Evolutionary conservation across 23 tunicate species (phyloP).

Genomic region (Clavelina lepadiformis): DNA sequence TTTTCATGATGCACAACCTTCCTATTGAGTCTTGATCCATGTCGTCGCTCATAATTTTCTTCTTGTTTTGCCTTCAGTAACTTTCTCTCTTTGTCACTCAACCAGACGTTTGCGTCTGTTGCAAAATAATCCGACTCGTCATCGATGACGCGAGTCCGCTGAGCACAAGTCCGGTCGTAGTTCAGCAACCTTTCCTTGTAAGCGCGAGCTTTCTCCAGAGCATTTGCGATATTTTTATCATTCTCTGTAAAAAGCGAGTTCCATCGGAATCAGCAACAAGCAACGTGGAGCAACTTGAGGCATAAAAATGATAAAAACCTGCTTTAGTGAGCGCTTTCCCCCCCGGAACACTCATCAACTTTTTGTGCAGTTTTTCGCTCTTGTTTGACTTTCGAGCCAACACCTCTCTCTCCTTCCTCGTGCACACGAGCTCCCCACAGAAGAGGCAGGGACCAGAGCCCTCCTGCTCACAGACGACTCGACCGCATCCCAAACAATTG

Average conservation of each 20-base stretch:
- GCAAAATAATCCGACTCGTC: slow-evolving; percentile 95
- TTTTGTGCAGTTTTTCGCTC: slow-evolving; percentile 79
- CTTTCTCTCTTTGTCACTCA: slow-evolving; percentile 64
- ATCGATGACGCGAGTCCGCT: slow-evolving; percentile 82
- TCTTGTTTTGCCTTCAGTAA: slow-evolving; percentile 54
- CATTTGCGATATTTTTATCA: slow-evolving; percentile 22
- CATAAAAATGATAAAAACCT: no score
- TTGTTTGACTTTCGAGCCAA: slow-evolving; percentile 60
- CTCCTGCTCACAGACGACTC: slow-evolving; percentile 98
- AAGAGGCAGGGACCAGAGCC: slow-evolving; percentile 98
- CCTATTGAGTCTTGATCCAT: slow-evolving; percentile 82
- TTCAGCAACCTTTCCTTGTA: slow-evolving; percentile 81
- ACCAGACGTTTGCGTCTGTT: slow-evolving; percentile 70
- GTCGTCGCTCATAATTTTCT: slow-evolving; percentile 65
- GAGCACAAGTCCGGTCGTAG: slow-evolving; percentile 65
- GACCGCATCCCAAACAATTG: slow-evolving; percentile 92
- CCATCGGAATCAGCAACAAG: not conserved
- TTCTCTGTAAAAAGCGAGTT: not conserved
- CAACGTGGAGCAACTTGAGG: not conserved
- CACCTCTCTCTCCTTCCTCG: slow-evolving; percentile 62
- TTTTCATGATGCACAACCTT: no score
- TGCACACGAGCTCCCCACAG: slow-evolving; percentile 81
- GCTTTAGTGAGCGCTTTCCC: slow-evolving; percentile 7
- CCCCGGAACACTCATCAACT: slow-evolving; percentile 46
- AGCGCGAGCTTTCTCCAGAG: slow-evolving; percentile 64